Evolutionary conservation across 2,888 invertebrate genomes (phyloP).

Genomic region (Tridacna gigas): DNA sequence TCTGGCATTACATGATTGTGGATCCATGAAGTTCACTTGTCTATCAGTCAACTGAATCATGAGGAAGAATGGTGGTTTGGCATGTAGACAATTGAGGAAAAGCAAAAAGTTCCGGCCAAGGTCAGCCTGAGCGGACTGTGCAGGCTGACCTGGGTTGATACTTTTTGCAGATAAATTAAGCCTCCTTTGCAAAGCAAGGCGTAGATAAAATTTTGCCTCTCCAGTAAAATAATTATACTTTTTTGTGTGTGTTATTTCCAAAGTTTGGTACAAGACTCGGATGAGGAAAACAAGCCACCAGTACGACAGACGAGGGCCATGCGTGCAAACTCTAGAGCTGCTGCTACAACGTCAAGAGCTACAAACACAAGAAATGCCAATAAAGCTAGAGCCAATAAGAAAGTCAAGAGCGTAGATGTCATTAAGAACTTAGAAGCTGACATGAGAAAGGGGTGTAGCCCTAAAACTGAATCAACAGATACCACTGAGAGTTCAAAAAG

Average conservation of each 20-base stretch:
- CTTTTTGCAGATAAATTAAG: no score
- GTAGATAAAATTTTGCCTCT: no score
- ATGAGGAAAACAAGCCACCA: slow-evolving; percentile 15
- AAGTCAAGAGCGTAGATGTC: slow-evolving; percentile 47
- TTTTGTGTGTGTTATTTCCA: neutral
- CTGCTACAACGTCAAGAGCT: slow-evolving; percentile 53
- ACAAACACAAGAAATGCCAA: slow-evolving; percentile 30
- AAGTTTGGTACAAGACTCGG: neutral
- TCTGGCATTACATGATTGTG: no score
- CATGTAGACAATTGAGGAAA: no score
- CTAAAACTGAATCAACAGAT: neutral
- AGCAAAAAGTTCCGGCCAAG: no score
- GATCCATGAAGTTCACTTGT: no score
- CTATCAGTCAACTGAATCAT: no score
- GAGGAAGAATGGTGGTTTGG: no score
- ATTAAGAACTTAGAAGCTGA: slow-evolving; percentile 31
- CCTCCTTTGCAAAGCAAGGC: no score
- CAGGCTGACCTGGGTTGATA: no score
- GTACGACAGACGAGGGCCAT: slow-evolving; percentile 30
- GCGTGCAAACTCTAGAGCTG: slow-evolving; percentile 55
- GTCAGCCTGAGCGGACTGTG: no score
- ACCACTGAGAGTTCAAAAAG: neutral
- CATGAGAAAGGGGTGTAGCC: neutral
- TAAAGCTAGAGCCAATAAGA: slow-evolving; percentile 35
- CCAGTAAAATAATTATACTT: no score